Conservation (phyloP, 2,888 invertebrate species). For the Tortrix viridana region DNA sequence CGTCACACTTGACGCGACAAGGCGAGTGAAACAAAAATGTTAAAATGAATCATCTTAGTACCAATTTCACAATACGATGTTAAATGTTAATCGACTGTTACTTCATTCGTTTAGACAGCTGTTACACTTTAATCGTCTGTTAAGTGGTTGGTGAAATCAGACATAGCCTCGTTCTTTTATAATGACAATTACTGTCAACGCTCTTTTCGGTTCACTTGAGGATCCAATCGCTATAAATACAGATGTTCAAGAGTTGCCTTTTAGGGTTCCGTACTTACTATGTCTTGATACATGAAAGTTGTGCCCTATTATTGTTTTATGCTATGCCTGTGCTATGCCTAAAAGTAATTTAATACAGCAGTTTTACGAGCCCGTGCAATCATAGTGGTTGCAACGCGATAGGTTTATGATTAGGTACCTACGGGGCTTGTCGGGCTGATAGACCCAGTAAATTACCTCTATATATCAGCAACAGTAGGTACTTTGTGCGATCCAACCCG, state of each 20-base stretch:
- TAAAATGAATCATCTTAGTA: neutral
- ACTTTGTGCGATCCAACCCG: slow-evolving; percentile 24
- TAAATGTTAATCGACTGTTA: too few relatives aligned
- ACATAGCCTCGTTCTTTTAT: neutral
- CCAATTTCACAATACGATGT: too few relatives aligned
- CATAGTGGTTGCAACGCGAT: slow-evolving; percentile 11
- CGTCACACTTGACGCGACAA: slow-evolving; percentile 12
- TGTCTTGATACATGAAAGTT: too few relatives aligned
- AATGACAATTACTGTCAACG: neutral
- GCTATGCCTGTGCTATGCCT: too few relatives aligned
- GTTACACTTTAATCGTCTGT: too few relatives aligned
- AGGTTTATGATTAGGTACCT: slow-evolving; percentile 1
- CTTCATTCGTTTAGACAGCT: too few relatives aligned
- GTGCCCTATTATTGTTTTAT: too few relatives aligned
- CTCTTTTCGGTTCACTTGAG: too few relatives aligned
- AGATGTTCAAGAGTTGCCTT: too few relatives aligned
- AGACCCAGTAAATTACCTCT: slow-evolving; percentile 26
- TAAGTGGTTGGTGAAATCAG: too few relatives aligned
- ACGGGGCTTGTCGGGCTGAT: slow-evolving; percentile 17
- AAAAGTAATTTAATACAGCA: neutral
- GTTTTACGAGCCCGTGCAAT: slow-evolving; percentile 22
- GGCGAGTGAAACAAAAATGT: neutral
- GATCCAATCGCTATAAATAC: too few relatives aligned
- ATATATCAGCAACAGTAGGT: slow-evolving; percentile 29
- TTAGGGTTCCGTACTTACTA: too few relatives aligned